phyloP scores from a whole-genome alignment of 2,888 invertebrate genomes.

The Bombylius major region DNA sequence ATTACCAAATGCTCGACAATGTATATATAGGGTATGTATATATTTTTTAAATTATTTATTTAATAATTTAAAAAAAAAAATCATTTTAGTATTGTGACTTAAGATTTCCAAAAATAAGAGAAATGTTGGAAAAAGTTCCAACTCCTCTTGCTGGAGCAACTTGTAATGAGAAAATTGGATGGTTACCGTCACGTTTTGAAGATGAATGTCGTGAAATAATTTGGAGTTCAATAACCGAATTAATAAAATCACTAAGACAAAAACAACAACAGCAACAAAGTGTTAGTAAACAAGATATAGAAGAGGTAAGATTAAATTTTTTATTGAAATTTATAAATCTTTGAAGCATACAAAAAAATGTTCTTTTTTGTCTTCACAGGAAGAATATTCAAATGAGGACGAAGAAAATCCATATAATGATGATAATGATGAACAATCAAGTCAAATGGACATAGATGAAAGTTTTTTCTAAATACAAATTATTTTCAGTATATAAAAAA shows the following conservation, averaged over 20 bases:
- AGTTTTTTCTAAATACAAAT: not conserved
- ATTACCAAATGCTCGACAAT: slow-evolving; percentile 71
- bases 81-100: slow-evolving; percentile 62
- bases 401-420: not conserved
- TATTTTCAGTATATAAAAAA: too few species aligned
- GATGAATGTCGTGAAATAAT: slow-evolving; percentile 61
- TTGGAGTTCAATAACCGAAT: slow-evolving; percentile 35
- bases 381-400: not conserved
- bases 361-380: not conserved
- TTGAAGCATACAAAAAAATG: too few species aligned
- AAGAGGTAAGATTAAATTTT: not conserved
- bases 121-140: slow-evolving; percentile 55
- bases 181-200: slow-evolving; percentile 60
- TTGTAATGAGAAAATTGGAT: slow-evolving; percentile 64
- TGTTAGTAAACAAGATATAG: slow-evolving; percentile 3
- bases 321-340: too few species aligned
- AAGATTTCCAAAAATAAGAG: slow-evolving; percentile 63
- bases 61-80: slow-evolving; percentile 1
- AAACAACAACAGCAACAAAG: slow-evolving; percentile 28
- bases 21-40: slow-evolving; percentile 66
- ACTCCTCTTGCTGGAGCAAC: slow-evolving; percentile 43
- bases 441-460: not conserved
- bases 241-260: slow-evolving; percentile 42
- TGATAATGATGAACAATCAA: not conserved
- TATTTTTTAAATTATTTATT: not conserved